phyloP scores from a whole-genome alignment of 1,140 invertebrate species.

The Bursaphelenchus mucronatus region DNA sequence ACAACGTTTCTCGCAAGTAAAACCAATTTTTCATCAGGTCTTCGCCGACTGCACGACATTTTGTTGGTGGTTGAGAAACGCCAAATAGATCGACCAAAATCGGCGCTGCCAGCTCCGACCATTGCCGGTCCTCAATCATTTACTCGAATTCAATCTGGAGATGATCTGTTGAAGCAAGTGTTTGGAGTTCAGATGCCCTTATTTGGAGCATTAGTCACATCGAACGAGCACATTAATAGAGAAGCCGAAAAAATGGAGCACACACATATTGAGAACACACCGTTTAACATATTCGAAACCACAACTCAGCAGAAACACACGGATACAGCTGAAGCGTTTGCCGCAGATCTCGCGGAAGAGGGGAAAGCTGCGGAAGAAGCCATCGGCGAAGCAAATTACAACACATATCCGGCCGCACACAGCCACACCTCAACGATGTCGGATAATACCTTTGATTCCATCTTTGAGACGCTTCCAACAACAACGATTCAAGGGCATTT shows the following conservation, averaged over 20 bases:
- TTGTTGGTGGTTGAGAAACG: constrained; percentile 10
- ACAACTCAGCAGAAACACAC: too few species aligned
- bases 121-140: not conserved
- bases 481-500: too few species aligned
- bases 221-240: not conserved
- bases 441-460: too few species aligned
- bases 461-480: too few species aligned
- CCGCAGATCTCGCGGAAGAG: too few species aligned
- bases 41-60: constrained; percentile 19
- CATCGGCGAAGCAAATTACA: too few species aligned
- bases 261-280: constrained; percentile 3
- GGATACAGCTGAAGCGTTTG: too few species aligned
- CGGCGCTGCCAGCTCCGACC: not conserved
- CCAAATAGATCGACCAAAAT: not conserved
- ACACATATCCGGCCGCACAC: too few species aligned
- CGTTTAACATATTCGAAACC: too few species aligned
- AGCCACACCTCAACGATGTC: too few species aligned
- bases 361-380: too few species aligned
- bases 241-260: not conserved
- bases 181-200: not conserved
- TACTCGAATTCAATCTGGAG: not conserved
- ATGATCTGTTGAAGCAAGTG: not conserved
- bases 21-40: not conserved
- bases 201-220: not conserved
- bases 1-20: not conserved